These are phyloP conservation scores for Notothenia rossii DNA, from an alignment of 2,113 vertebrate genomes.

Conservation along the genomic window DNA sequence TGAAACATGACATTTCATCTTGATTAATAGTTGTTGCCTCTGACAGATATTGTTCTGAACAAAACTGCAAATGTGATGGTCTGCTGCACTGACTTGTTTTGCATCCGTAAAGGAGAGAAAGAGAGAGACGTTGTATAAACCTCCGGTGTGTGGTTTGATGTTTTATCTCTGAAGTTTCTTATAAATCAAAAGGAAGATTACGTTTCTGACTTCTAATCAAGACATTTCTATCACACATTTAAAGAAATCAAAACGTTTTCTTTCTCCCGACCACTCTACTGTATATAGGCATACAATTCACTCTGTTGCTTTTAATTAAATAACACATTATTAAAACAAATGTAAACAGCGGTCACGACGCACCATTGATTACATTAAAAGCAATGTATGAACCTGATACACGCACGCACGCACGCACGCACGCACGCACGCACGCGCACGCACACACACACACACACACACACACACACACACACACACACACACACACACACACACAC, in stretches of 20 bases:
- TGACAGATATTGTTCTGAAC: conserved; percentile 67
- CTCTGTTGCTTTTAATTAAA: neutral
- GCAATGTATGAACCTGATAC: neutral
- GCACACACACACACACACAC: neutral
- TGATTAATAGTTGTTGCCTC: conserved; percentile 63
- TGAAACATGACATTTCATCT: conserved; percentile 33
- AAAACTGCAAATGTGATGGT: conserved; percentile 77
- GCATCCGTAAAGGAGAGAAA: conserved; percentile 44
- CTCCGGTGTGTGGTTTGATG: conserved; percentile 31
- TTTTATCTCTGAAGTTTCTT: neutral
- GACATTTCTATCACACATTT: neutral
- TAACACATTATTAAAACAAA: neutral
- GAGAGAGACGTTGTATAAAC: conserved; percentile 49
- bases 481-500: too few species aligned
- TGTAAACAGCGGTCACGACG: neutral
- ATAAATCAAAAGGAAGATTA: neutral
- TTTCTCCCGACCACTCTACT: neutral
- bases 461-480: neutral
- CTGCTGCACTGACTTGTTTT: conserved; percentile 66
- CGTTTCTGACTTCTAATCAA: neutral
- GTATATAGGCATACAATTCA: neutral
- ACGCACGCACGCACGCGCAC: neutral
- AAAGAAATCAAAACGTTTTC: neutral
- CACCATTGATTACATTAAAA: neutral
- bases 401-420: too few species aligned